phyloP scores from a whole-genome alignment of 2,888 invertebrate genomes.

The Megastigmus dorsalis region DNA sequence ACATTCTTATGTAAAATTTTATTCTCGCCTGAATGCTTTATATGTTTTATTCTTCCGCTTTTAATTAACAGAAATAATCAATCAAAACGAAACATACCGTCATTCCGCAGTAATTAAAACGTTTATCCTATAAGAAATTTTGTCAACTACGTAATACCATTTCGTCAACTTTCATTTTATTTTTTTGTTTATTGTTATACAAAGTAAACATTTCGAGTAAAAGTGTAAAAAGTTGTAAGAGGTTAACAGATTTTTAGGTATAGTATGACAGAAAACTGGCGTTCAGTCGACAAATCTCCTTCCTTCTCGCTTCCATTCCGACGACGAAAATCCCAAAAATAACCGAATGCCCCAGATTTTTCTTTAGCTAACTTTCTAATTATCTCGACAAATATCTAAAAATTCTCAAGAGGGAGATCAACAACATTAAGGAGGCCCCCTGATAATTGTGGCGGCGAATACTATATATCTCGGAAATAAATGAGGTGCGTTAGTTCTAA shows the following conservation, averaged over 20 bases:
- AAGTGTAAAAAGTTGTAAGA: not conserved
- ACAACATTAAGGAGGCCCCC: not conserved
- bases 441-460: conserved; percentile 6
- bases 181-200: too few species aligned
- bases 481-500: too few species aligned
- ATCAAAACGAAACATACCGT: too few species aligned
- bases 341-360: conserved; percentile 52
- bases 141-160: too few species aligned
- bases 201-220: not conserved
- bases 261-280: conserved; percentile 22
- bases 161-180: too few species aligned
- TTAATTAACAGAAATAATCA: too few species aligned
- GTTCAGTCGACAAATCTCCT: conserved; percentile 27
- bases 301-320: conserved; percentile 41
- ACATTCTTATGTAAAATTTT: too few species aligned
- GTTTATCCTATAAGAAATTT: too few species aligned
- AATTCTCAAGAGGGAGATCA: conserved; percentile 17
- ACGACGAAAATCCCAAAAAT: conserved; percentile 44
- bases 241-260: not conserved
- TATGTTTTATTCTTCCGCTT: too few species aligned
- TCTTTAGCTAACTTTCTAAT: conserved; percentile 44
- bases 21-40: too few species aligned
- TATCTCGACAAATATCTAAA: conserved; percentile 35
- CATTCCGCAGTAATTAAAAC: too few species aligned
- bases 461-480: too few species aligned